These are phyloP conservation scores for Mormyrus hasselquistii DNA, from an alignment of 2,797 vertebrate genomes.

Conservation along the genomic window DNA sequence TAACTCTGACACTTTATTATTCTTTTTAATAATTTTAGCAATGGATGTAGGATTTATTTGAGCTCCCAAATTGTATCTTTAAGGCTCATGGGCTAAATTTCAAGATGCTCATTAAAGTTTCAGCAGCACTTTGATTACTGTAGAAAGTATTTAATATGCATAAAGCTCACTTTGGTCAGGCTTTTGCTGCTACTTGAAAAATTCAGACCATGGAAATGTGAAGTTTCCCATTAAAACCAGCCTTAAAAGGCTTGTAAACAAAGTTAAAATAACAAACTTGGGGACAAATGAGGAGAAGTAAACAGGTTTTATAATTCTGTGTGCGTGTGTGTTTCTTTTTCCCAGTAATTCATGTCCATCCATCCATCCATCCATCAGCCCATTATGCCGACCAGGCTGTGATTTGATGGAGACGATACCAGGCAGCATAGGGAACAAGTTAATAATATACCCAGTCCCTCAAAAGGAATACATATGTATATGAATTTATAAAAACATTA, in stretches of 20 bases:
- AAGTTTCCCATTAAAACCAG: not conserved
- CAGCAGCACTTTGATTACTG: slow-evolving; percentile 19
- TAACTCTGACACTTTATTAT: slow-evolving; percentile 15
- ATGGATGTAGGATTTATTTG: slow-evolving; percentile 20
- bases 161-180: not conserved
- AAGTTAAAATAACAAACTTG: not conserved
- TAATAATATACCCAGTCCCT: not conserved
- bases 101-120: slow-evolving; percentile 25
- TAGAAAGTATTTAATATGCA: slow-evolving; percentile 22
- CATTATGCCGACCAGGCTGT: not conserved
- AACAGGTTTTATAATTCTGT: slow-evolving; percentile 2
- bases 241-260: slow-evolving; percentile 3
- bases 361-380: not conserved
- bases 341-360: not conserved
- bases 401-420: not conserved
- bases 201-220: not conserved
- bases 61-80: slow-evolving; percentile 17
- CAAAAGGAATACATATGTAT: not conserved
- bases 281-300: not conserved
- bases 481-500: not conserved
- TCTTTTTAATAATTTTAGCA: slow-evolving; percentile 16
- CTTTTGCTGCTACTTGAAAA: not conserved
- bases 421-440: not conserved
- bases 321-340: not conserved
- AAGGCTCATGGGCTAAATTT: slow-evolving; percentile 11